Base-by-base conservation (phyloP, 2,888 invertebrate species). In the Drosophila niveifrons region DNA sequence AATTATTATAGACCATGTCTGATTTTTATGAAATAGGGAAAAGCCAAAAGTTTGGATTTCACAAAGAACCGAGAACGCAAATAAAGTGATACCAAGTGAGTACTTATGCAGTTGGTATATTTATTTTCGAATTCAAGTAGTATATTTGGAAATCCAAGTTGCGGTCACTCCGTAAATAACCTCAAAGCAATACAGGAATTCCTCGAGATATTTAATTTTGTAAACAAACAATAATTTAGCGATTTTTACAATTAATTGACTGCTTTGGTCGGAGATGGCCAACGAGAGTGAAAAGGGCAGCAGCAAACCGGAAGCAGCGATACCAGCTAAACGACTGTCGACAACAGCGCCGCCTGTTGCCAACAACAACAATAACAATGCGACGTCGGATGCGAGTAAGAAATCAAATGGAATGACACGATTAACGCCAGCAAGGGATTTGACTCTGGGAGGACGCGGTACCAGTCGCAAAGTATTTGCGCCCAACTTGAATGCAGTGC, bases 401-500 rank as follows among this genome's bases (percentile, higher is more conserved):
- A 39, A 65, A 18, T 43, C 69, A 1, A 85, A 88, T 28, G 85
- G 85, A 1, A 78, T 86, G 81, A 56, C 72, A 2, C 71, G 85
- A 0, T 75, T 92, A 28, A 94, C 94, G 65, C 92, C 94, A 13
- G 94, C 94, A 0, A 92, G 94, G 61, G 94, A 95, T 75, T 91
- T 94, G 13, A 94, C 94, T 0, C 90, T 95, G 3, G 94, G 94
- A 11, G 94, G 91, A 9, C 83, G 90, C n/a, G 90, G 87, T 2
- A 61, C 72, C 0, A 93, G 91, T 73, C 94, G 94, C 90, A 94
- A 94, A 89, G 93, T 94, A 1, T 95, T 94, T 76, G 92, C 93
- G 1, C 95, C 95, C 4, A 95, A 95, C 86, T 91, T 95, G 53
- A 94, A 94, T 87, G 94, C 94, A 0, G 92, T 94, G 56, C 93